phyloP scores from a whole-genome alignment of 1,140 invertebrate species.

The Macrobrachium nipponense region DNA sequence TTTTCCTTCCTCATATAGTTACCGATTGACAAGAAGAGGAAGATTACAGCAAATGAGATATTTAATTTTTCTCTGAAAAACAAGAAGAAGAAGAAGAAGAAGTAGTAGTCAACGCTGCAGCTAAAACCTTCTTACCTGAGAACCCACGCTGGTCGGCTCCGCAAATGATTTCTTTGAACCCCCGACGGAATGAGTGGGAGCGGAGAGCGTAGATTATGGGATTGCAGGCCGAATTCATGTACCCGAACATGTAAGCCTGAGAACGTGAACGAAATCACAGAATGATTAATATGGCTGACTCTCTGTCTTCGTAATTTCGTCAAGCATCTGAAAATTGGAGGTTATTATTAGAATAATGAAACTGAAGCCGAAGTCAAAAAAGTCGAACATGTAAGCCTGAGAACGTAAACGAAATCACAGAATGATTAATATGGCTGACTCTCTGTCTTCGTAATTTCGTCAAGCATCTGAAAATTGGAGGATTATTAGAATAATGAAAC shows the following conservation, averaged over 20 bases:
- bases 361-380: too few species aligned
- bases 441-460: background rate
- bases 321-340: too few species aligned
- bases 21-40: too few species aligned
- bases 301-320: too few species aligned
- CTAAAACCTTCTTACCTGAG: slow-evolving; percentile 22
- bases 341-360: too few species aligned
- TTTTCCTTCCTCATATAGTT: background rate
- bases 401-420: slow-evolving; percentile 45
- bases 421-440: background rate
- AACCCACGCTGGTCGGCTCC: slow-evolving; percentile 26
- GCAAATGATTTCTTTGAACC: slow-evolving; percentile 71
- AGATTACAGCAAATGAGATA: too few species aligned
- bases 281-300: background rate
- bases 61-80: too few species aligned
- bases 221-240: slow-evolving; percentile 71
- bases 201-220: slow-evolving; percentile 71
- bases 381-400: slow-evolving; percentile 70
- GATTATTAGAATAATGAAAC: too few species aligned
- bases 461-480: too few species aligned
- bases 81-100: background rate
- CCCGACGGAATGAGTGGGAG: slow-evolving; percentile 70
- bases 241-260: slow-evolving; percentile 70
- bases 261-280: slow-evolving; percentile 44
- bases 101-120: background rate